Conservation (phyloP, 1,140 invertebrate genomes). For the Myzus persicae region DNA sequence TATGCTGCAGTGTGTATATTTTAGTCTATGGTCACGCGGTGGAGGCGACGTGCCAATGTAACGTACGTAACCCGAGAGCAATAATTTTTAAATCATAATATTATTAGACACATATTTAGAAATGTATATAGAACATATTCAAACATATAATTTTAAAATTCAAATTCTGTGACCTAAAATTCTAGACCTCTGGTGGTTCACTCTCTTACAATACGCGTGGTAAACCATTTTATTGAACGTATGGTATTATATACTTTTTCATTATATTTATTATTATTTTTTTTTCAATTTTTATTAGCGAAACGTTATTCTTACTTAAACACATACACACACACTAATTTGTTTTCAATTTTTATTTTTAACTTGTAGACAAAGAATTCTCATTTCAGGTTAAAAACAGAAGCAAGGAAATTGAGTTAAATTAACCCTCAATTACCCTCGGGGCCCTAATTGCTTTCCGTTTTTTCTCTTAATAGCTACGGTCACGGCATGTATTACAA, state of each 20-base stretch:
- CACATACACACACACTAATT: neutral
- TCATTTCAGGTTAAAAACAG: neutral
- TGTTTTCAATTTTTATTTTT: neutral
- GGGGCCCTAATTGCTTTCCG: neutral
- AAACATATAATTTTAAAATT: neutral
- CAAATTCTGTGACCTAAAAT: neutral
- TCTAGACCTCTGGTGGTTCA: neutral
- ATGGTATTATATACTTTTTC: neutral
- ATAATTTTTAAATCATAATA: neutral
- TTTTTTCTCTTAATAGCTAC: conserved; percentile 26
- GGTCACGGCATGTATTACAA: conserved; percentile 14
- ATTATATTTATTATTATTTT: neutral
- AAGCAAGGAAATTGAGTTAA: conserved; percentile 1
- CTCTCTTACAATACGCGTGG: neutral
- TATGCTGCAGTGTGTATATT: neutral
- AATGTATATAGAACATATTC: neutral
- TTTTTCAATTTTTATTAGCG: neutral
- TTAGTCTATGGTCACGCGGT: neutral
- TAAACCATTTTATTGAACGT: neutral
- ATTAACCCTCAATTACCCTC: neutral
- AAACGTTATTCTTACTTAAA: neutral
- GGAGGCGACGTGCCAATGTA: neutral
- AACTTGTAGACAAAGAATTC: neutral
- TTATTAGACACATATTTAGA: neutral
- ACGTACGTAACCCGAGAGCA: neutral